Base-by-base conservation (phyloP, 2,113 vertebrate species). In the Anarrhichthys ocellatus region DNA sequence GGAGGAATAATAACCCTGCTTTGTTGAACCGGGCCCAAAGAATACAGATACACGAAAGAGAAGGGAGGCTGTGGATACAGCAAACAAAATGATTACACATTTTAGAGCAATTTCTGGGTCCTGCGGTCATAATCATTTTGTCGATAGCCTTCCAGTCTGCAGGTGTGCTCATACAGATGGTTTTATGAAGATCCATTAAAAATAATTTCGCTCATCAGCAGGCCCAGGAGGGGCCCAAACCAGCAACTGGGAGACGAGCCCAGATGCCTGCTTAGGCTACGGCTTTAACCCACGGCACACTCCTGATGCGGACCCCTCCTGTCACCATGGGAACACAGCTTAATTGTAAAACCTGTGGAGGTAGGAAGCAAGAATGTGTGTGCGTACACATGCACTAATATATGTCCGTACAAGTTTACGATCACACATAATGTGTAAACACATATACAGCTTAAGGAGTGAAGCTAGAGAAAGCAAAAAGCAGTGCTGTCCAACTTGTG, bases 141-240 rank as follows among this genome's bases (percentile, higher is more conserved):
- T 95, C 94, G 84, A 95, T 95, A 94, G 93, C 91, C 90, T 91
- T 95, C 90, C 92, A 95, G 93, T 91, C 92, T 95, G 94, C 94
- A 94, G 94, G 94, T 94, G 94, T 88, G 80, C 92, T 71, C 92
- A 91, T 95, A 95, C 94, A 95, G 94, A 95, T 94, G 95, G 92
- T 95, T 95, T 95, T 94, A 96, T 95, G 94, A 95, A 95, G 94
- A 95, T 94, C 95, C 93, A 95, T 95, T 95, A 96, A 95, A 95
- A 95, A 95, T 96, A 92, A 96, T 95, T 95, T 94, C 73, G 89
- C 93, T 94, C 93, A 92, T 95, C 90, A 81, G 85, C 91, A 87
- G 88, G 88, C 93, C 91, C 94, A 94, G 92, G 93, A 94, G 94
- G 93, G 94, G 94, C 92, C 93, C 91, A 78, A 83, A 81, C 73